phyloP scores from a whole-genome alignment of 2,113 vertebrate genomes.

The Cyanocitta stelleri region DNA sequence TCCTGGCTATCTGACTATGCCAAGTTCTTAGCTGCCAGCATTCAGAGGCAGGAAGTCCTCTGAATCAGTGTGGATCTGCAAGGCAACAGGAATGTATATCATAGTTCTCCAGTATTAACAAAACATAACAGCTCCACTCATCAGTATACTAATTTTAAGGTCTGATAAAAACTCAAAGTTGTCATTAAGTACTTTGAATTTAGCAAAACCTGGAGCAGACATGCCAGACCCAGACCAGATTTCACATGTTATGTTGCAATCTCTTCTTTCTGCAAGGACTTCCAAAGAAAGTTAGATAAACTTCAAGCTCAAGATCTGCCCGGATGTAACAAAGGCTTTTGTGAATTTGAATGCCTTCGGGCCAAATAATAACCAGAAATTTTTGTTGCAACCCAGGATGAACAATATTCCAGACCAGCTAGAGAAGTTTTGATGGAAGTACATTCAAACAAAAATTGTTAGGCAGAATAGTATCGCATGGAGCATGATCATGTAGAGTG shows the following conservation, averaged over 20 bases:
- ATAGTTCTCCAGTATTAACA: not conserved
- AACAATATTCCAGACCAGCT: not conserved
- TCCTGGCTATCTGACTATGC: not conserved
- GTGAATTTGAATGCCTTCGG: not conserved
- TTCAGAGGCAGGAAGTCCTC: not conserved
- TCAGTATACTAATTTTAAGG: not conserved
- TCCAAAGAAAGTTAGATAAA: not conserved
- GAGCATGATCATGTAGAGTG: not conserved
- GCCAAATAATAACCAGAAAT: not conserved
- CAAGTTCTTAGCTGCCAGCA: not conserved
- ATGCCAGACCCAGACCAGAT: not conserved
- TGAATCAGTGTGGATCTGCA: not conserved
- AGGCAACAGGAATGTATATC: not conserved
- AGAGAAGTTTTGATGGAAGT: not conserved
- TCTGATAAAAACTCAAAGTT: not conserved
- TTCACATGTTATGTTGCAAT: not conserved
- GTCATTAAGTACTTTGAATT: not conserved
- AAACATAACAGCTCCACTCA: not conserved
- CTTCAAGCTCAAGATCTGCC: not conserved
- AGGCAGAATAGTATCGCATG: not conserved
- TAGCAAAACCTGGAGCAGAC: not conserved
- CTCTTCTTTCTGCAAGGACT: not conserved
- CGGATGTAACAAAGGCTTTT: not conserved
- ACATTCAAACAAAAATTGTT: not conserved
- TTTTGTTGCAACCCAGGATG: not conserved